These are phyloP conservation scores for Rhingia rostrata DNA, from an alignment of 2,888 invertebrate genomes.

Conservation along the genomic window DNA sequence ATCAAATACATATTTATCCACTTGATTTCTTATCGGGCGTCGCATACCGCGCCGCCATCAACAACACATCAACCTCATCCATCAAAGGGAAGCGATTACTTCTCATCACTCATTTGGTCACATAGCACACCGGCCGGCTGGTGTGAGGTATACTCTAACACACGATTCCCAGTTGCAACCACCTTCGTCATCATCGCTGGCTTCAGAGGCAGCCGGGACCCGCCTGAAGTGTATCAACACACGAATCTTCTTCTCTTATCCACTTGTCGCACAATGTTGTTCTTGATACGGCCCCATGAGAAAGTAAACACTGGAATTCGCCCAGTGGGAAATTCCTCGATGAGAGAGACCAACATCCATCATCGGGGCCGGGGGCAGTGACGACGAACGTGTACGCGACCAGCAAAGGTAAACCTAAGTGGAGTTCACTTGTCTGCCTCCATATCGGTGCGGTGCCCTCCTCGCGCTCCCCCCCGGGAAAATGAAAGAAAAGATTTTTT, in stretches of 20 bases:
- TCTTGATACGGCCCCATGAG: constrained; percentile 74
- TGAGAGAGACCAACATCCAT: constrained; percentile 61
- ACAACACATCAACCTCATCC: constrained; percentile 65
- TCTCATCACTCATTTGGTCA: constrained; percentile 72
- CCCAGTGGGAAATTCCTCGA: constrained; percentile 72
- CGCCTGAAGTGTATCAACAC: constrained; percentile 73
- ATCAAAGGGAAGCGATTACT: constrained; percentile 71
- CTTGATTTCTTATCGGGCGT: constrained; percentile 60
- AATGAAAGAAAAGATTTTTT: constrained; percentile 36
- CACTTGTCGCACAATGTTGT: constrained; percentile 75
- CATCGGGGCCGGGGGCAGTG: constrained; percentile 28
- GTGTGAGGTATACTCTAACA: constrained; percentile 17
- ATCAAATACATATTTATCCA: constrained; percentile 36
- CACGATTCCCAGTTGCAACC: constrained; percentile 45
- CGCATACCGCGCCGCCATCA: constrained; percentile 43
- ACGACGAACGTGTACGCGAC: constrained; percentile 21
- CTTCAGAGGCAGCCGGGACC: constrained; percentile 17
- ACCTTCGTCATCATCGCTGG: constrained; percentile 8
- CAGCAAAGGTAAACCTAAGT: constrained; percentile 61
- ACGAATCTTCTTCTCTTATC: constrained; percentile 73
- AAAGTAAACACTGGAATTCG: constrained; percentile 73
- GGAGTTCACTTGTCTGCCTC: constrained; percentile 65
- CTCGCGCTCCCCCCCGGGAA: constrained; percentile 10
- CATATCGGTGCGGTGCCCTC: constrained; percentile 31
- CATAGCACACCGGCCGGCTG: constrained; percentile 22